Conservation (phyloP, 2,888 invertebrate species). For the Agonopterix arenella region DNA sequence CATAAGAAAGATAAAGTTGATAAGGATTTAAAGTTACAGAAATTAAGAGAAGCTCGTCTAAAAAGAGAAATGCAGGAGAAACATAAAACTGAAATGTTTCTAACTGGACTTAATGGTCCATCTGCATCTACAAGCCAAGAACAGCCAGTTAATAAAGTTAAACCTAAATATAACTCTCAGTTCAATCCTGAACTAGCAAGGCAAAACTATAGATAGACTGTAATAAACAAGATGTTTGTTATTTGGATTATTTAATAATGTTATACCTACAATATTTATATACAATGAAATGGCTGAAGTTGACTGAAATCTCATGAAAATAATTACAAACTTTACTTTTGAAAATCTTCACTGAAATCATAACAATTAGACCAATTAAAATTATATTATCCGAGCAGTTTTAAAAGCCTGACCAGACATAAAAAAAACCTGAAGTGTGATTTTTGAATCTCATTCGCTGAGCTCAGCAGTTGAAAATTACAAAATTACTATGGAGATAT, state of each 20-base stretch:
- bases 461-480: too few relatives aligned
- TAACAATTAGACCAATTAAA: too few relatives aligned
- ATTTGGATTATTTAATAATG: slow-evolving; percentile 1
- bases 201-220: slow-evolving; percentile 81
- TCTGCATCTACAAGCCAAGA: slow-evolving; percentile 17
- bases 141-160: slow-evolving; percentile 47
- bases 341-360: too few relatives aligned
- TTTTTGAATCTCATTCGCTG: too few relatives aligned
- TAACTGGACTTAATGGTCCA: slow-evolving; percentile 79
- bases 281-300: slow-evolving; percentile 8
- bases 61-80: slow-evolving; percentile 89
- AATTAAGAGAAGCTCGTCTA: slow-evolving; percentile 86
- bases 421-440: too few relatives aligned
- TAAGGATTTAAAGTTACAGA: slow-evolving; percentile 70
- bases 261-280: slow-evolving; percentile 1
- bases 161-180: slow-evolving; percentile 95
- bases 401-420: too few relatives aligned
- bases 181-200: slow-evolving; percentile 95
- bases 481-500: too few relatives aligned
- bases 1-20: slow-evolving; percentile 31
- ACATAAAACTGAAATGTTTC: slow-evolving; percentile 80
- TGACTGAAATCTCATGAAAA: not conserved
- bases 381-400: too few relatives aligned
- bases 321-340: too few relatives aligned
- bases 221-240: not conserved